phyloP scores from a whole-genome alignment of 2,888 invertebrate genomes.

The Loripinus fragilis region DNA sequence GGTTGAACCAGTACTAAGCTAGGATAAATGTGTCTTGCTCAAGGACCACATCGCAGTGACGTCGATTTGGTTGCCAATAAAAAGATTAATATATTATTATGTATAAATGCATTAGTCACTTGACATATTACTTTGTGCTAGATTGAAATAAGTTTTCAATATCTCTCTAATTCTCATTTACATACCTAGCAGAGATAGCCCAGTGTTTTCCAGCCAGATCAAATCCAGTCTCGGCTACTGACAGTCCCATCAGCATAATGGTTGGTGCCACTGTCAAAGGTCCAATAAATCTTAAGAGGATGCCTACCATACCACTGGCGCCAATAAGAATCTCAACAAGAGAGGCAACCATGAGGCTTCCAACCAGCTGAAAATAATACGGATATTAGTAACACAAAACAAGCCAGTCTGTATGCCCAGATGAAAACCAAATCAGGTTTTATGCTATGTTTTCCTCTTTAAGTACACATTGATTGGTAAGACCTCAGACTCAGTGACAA shows the following conservation, averaged over 20 bases:
- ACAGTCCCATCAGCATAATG: conserved; percentile 91
- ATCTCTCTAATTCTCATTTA: conserved; percentile 80
- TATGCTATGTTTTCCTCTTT: too few relatives aligned
- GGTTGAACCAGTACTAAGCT: too few relatives aligned
- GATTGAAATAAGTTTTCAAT: too few relatives aligned
- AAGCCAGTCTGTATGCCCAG: too few relatives aligned
- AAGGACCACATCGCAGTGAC: too few relatives aligned
- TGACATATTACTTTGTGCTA: too few relatives aligned
- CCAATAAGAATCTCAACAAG: conserved; percentile 90
- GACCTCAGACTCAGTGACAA: too few relatives aligned
- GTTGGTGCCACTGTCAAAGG: conserved; percentile 94
- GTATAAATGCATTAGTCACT: too few relatives aligned
- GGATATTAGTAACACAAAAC: background rate
- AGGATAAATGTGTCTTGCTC: too few relatives aligned
- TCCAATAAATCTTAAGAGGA: conserved; percentile 90
- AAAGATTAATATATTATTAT: too few relatives aligned
- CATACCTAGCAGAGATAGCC: conserved; percentile 91
- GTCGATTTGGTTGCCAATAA: too few relatives aligned
- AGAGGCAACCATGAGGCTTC: conserved; percentile 91
- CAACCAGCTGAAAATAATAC: conserved; percentile 89
- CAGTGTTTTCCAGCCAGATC: conserved; percentile 92
- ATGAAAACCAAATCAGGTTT: too few relatives aligned
- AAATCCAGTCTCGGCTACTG: conserved; percentile 86
- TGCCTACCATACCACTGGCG: conserved; percentile 89
- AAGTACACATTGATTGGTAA: background rate